phyloP scores from a whole-genome alignment of 1,140 invertebrate genomes.

The Oscheius sp. region DNA sequence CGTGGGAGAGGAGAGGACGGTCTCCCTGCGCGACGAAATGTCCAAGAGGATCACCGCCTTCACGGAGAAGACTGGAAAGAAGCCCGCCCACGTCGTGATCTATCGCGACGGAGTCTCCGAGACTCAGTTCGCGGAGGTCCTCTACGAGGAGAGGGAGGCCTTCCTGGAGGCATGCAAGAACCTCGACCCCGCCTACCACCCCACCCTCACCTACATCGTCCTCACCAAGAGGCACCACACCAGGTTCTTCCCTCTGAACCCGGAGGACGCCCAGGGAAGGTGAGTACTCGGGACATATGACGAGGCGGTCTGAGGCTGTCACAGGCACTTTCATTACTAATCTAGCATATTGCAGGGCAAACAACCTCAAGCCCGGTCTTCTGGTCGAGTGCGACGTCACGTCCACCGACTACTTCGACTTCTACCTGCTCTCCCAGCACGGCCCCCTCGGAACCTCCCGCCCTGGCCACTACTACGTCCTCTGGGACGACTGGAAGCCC shows the following conservation, averaged over 20 bases:
- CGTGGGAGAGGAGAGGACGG: not conserved
- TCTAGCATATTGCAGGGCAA: not conserved
- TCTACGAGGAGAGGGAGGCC: conserved; percentile 14
- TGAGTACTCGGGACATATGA: not conserved
- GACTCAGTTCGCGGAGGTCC: conserved; percentile 16
- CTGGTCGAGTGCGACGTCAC: conserved; percentile 5
- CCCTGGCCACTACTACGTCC: conserved; percentile 21
- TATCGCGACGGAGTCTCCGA: conserved; percentile 17
- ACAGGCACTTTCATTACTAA: not conserved
- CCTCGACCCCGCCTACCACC: not conserved
- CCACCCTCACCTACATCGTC: conserved; percentile 28
- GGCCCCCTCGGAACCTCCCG: not conserved
- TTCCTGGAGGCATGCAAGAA: not conserved
- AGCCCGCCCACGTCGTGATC: conserved; percentile 19
- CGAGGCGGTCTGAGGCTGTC: too few species aligned
- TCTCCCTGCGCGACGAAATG: not conserved
- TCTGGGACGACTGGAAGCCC: not conserved
- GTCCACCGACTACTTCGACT: conserved; percentile 13
- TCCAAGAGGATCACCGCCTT: not conserved
- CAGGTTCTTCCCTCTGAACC: conserved; percentile 8
- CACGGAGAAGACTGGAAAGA: not conserved
- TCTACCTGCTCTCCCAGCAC: conserved; percentile 13
- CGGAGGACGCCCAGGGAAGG: not conserved
- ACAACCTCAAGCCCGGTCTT: conserved; percentile 9
- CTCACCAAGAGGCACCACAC: conserved; percentile 26